These are phyloP conservation scores for Galaxias olidus DNA, from an alignment of 2,797 vertebrate genomes.

Conservation along the genomic window DNA sequence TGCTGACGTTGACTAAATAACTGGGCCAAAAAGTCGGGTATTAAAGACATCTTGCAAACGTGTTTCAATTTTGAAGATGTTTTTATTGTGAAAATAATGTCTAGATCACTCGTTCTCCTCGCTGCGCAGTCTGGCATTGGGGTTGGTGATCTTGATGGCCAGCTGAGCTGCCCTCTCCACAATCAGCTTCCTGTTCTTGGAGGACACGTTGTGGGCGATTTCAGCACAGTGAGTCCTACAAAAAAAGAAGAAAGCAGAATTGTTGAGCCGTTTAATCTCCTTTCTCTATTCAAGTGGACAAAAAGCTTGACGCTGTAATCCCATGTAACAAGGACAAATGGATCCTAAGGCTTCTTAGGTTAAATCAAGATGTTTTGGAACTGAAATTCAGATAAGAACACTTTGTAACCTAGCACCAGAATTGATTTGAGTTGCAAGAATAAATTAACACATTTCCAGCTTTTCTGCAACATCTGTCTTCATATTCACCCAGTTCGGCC, in stretches of 20 bases:
- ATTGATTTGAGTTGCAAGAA: too few relatives aligned
- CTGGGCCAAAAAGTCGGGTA: too few relatives aligned
- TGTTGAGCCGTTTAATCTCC: too few relatives aligned
- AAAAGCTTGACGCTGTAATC: background rate
- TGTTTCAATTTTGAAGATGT: constrained; percentile 46
- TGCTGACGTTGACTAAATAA: too few relatives aligned
- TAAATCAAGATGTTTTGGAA: background rate
- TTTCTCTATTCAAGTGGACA: too few relatives aligned
- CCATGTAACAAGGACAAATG: background rate
- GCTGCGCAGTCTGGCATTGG: constrained; percentile 96
- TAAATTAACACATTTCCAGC: too few relatives aligned
- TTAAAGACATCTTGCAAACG: background rate
- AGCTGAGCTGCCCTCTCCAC: constrained; percentile 96
- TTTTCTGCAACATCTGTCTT: too few relatives aligned
- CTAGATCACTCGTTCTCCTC: constrained; percentile 93
- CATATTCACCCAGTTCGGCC: too few relatives aligned
- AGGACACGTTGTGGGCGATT: constrained; percentile 98
- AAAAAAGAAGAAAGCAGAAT: background rate
- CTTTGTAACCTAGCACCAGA: too few relatives aligned
- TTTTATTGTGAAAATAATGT: constrained; percentile 84
- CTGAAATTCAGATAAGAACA: too few relatives aligned
- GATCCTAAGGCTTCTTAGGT: background rate
- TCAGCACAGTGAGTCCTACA: constrained; percentile 93
- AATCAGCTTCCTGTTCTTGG: constrained; percentile 96
- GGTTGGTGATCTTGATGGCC: constrained; percentile 97